phyloP scores from a whole-genome alignment of 2,113 vertebrate species.

The Centropristis striata region DNA sequence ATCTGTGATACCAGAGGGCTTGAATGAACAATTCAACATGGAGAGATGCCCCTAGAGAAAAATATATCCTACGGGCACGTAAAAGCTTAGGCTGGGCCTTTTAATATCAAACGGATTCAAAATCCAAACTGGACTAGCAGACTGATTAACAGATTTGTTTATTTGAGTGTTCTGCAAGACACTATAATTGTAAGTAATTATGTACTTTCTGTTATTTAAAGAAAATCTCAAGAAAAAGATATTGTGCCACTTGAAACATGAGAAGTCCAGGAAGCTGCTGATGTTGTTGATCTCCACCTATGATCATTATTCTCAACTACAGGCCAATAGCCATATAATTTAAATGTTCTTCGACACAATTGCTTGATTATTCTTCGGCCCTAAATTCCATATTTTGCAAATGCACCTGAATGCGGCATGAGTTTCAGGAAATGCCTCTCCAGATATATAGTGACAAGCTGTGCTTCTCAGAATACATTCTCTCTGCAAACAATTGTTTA shows the following conservation, averaged over 20 bases:
- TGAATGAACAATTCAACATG: background rate
- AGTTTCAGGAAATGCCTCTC: background rate
- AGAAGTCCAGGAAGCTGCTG: constrained; percentile 7
- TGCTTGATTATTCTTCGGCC: no score
- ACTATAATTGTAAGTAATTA: background rate
- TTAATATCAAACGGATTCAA: background rate
- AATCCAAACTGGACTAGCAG: background rate
- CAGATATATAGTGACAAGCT: background rate
- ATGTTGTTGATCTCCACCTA: background rate
- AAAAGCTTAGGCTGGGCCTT: no score
- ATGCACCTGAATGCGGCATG: background rate
- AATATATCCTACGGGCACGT: background rate
- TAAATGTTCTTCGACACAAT: no score
- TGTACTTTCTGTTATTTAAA: background rate
- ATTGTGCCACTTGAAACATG: background rate
- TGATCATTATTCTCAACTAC: background rate
- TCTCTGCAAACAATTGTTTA: background rate
- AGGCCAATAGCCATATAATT: background rate
- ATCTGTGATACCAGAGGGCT: no score
- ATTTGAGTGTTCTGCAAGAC: background rate
- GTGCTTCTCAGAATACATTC: background rate
- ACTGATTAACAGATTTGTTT: background rate
- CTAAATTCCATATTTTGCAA: background rate
- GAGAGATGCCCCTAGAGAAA: background rate
- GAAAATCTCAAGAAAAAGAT: background rate